Conservation (phyloP, 1,140 invertebrate species). For the Leptoteleia sp. region DNA sequence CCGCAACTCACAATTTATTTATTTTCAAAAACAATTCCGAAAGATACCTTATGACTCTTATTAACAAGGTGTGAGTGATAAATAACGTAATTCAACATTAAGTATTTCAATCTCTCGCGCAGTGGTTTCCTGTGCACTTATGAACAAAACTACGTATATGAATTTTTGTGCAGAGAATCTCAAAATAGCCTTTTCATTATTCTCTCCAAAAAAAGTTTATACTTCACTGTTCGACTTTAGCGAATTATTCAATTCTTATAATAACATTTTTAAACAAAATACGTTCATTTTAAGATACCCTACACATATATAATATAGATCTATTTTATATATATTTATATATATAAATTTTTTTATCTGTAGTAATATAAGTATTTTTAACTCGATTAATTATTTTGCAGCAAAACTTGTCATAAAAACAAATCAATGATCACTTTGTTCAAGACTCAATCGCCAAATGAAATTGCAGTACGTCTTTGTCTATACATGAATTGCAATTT, state of each 20-base stretch:
- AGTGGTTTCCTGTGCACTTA: slow-evolving; percentile 24
- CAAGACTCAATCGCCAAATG: slow-evolving; percentile 41
- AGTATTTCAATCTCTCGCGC: slow-evolving; percentile 46
- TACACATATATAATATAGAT: slow-evolving; percentile 17
- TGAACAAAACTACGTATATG: slow-evolving; percentile 40
- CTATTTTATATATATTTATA: slow-evolving; percentile 32
- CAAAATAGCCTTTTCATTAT: slow-evolving; percentile 7
- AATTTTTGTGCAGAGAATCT: slow-evolving; percentile 3
- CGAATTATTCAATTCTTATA: too few species aligned
- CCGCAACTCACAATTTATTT: neutral
- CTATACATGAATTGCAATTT: slow-evolving; percentile 29
- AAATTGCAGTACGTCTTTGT: slow-evolving; percentile 25
- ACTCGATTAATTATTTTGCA: slow-evolving; percentile 69
- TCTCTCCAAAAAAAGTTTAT: too few species aligned
- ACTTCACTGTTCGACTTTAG: too few species aligned
- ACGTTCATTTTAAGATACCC: slow-evolving; percentile 1
- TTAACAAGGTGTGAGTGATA: slow-evolving; percentile 27
- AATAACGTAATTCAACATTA: slow-evolving; percentile 40
- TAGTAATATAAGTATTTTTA: slow-evolving; percentile 69
- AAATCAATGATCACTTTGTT: slow-evolving; percentile 52
- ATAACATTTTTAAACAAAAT: slow-evolving; percentile 3
- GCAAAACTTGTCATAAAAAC: slow-evolving; percentile 64
- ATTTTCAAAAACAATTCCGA: neutral
- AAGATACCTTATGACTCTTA: slow-evolving; percentile 18
- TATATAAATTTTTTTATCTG: slow-evolving; percentile 53